A percentile compares a stretch with the other conserved stretches of the same genome.
phyloP scores from a whole-genome alignment of 2,113 vertebrate genomes.

The Eonycteris spelaea region DNA sequence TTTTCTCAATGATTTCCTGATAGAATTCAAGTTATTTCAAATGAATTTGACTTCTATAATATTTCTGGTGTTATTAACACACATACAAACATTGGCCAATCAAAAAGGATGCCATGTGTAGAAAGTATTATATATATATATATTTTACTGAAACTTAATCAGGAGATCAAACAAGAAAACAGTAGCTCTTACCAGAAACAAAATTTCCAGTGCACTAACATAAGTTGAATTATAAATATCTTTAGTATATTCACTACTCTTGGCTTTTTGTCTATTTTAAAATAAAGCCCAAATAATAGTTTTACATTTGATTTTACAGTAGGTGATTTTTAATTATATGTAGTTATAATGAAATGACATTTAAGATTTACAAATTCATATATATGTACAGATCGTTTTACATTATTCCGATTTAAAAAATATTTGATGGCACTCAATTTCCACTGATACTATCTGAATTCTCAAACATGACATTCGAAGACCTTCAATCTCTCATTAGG shows the following conservation, averaged over 20 bases:
- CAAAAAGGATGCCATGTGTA: not conserved
- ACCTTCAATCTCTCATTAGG: not conserved
- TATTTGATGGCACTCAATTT: not conserved
- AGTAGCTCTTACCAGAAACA: not conserved
- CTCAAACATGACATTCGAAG: not conserved
- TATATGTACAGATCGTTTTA: not conserved
- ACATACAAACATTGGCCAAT: not conserved
- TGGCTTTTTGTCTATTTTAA: not conserved
- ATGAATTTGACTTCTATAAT: not conserved
- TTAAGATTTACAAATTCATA: not conserved
- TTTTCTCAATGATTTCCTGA: not conserved
- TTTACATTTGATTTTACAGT: not conserved
- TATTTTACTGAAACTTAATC: not conserved
- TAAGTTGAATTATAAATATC: not conserved
- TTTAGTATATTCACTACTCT: not conserved
- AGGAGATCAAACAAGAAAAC: not conserved
- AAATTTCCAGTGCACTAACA: not conserved
- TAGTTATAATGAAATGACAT: not conserved
- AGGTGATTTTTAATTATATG: not conserved
- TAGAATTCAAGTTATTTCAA: not conserved
- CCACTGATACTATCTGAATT: not conserved
- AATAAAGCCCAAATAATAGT: not conserved
- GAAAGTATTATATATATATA: not conserved
- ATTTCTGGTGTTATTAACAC: not conserved
- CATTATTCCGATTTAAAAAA: not conserved